A percentile compares a stretch with the other conserved stretches of the same genome.
Conservation (phyloP, 2,113 vertebrate species). For the Poecile atricapillus region DNA sequence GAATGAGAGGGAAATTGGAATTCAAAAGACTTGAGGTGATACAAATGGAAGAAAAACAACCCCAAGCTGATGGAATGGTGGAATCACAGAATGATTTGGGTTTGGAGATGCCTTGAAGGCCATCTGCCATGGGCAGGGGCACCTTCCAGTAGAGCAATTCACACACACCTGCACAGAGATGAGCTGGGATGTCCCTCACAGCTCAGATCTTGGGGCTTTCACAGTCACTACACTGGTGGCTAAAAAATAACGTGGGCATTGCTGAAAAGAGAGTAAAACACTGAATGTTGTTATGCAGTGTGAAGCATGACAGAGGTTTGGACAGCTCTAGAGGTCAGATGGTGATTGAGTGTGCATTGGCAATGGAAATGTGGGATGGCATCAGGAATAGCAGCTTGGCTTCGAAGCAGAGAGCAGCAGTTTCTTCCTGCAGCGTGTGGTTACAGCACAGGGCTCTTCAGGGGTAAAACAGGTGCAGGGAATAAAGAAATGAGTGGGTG, state of each 20-base stretch:
- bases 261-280: not conserved
- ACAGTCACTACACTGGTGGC: not conserved
- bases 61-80: not conserved
- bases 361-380: not conserved
- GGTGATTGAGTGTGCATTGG: not conserved
- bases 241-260: not conserved
- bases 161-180: too few relatives aligned
- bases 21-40: not conserved
- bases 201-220: not conserved
- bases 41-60: not conserved
- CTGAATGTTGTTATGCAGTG: not conserved
- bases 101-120: not conserved
- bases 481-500: not conserved
- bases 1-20: not conserved
- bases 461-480: not conserved
- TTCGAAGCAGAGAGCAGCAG: not conserved
- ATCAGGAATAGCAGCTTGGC: not conserved
- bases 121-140: not conserved
- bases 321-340: not conserved
- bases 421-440: accelerated
- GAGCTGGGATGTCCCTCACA: not conserved
- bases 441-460: not conserved
- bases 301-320: not conserved
- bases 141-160: not conserved
- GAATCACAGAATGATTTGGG: not conserved